phyloP scores from a whole-genome alignment of 1,140 invertebrate genomes.

The Trachymyrmex septentrionalis region DNA sequence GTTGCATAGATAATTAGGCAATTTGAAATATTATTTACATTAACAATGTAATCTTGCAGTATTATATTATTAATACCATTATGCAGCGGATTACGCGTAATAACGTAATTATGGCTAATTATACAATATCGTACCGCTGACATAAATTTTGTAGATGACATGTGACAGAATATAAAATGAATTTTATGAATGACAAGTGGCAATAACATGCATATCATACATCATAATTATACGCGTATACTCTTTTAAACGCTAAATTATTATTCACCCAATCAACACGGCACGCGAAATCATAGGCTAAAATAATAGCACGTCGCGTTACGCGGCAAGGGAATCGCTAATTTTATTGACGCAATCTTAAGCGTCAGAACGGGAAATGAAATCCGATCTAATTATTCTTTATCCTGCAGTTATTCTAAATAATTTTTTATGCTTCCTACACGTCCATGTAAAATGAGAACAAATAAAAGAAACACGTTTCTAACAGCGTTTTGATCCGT shows the following conservation, averaged over 20 bases:
- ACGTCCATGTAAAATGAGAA: not conserved
- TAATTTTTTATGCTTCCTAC: not conserved
- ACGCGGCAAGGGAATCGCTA: constrained; percentile 17
- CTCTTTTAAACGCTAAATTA: constrained; percentile 52
- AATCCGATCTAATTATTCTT: constrained; percentile 1
- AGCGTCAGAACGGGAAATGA: not conserved
- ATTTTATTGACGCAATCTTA: not conserved
- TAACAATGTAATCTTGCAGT: constrained; percentile 48
- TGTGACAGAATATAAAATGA: constrained; percentile 59
- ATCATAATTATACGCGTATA: constrained; percentile 38
- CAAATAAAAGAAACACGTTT: not conserved
- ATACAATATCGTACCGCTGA: constrained; percentile 41
- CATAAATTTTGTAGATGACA: constrained; percentile 52
- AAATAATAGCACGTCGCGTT: constrained; percentile 13
- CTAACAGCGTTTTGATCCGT: not conserved
- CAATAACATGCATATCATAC: constrained; percentile 50
- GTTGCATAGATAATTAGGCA: constrained; percentile 40
- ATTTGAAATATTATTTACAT: constrained; percentile 30
- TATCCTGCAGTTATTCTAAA: not conserved
- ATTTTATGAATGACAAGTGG: constrained; percentile 54
- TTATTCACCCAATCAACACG: constrained; percentile 32
- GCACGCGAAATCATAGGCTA: constrained; percentile 15
- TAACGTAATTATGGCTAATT: constrained; percentile 59
- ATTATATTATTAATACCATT: constrained; percentile 53
- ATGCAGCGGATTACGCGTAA: constrained; percentile 58